Base-by-base conservation (phyloP, 1,140 invertebrate genomes). In the Cydia fagiglandana region DNA sequence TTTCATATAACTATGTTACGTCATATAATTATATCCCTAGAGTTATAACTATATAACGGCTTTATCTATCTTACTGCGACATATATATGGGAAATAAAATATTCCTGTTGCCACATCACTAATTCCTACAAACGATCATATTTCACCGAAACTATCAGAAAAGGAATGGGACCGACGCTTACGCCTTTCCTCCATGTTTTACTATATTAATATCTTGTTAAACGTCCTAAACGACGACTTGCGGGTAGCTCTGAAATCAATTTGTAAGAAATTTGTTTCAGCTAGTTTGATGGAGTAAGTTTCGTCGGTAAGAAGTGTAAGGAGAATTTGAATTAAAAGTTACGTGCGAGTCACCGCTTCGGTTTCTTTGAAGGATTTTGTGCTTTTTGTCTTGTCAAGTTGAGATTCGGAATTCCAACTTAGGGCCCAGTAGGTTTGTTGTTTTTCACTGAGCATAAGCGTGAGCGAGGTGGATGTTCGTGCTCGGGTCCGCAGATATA, bases 221-320 rank as follows among this genome's bases (percentile, higher is more conserved):
- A 61, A 61, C 56, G 56, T 61, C 56, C 7, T 61, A 61, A 56
- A 61, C 56, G 56, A 24, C 56, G 2, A 24, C 12, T 61, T 61
- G 56, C 20, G 56, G 20, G 56, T 61, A 61, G 50, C n/a, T 53
- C 50, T 24, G 9, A 24, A 61, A 61, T 61, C 56, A 61, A 61
- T 61, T 61, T 20, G 17, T 61, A 61, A 61, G 56, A 61, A 61
- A 24, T 61, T 61, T 61, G 56, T 61, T 61, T 61, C 56, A 61
- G 20, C 56, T 61, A 61, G 17, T 61, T 61, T 24, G 56, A 61
- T 61, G 24, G 56, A 61, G 56, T 61, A 61, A 61, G 56, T 61
- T 61, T 24, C 17, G 56, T 10, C 9, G 53, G 53, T 56, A 56
- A 56, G 56, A 61, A 61, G 20, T 24, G 56, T 9, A 17, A 61